Evolutionary conservation across 2,888 invertebrate species (phyloP), one percentile per base, ranked within the genome.

Genomic region (Lagria hirta): DNA sequence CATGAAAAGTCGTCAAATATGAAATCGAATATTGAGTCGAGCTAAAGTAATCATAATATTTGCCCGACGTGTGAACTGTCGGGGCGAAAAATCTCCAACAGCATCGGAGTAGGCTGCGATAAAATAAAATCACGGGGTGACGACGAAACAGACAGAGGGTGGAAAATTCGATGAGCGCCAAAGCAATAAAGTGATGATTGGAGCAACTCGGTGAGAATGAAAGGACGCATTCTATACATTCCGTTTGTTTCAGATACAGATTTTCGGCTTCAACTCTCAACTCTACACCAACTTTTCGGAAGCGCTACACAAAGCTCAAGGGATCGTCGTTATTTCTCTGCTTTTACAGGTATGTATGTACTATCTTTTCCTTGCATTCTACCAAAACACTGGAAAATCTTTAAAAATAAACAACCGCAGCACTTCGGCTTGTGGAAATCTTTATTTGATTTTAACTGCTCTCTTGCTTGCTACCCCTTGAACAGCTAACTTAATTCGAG

Each of bases 211-310:
- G 58, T 55, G 61, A 57, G 56, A 61, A 60, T 55, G 58, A 54
- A 57, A 58, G 49, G 54, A 48, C 52, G 52, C 54, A 58, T 60
- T 60, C 58, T 60, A 58, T 54, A 56, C 55, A 60, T 57, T 62
- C 58, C 43, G 53, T 59, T 55, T 58, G 58, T 82, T 84, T 55
- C 84, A 97, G 96, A 87, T 97, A 69, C 97, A 98, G 81, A 88
- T 97, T 77, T 91, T 95, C 75, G 97, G 96, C 62, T 98, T 93
- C 81, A 98, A 98, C 77, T 90, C 93, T 47, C 95, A 97, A 75
- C 82, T 98, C 58, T 97, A 97, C 78, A 85, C 86, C 65, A 97
- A 97, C 79, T 93, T 94, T 75, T 88, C 94, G 42, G 92, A 95
- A 73, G 97, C 97, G 52, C 78, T 93, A 62, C 88, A 88, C 69